Base-by-base conservation (phyloP, 2,888 invertebrate genomes). In the Diarsia rubi region DNA sequence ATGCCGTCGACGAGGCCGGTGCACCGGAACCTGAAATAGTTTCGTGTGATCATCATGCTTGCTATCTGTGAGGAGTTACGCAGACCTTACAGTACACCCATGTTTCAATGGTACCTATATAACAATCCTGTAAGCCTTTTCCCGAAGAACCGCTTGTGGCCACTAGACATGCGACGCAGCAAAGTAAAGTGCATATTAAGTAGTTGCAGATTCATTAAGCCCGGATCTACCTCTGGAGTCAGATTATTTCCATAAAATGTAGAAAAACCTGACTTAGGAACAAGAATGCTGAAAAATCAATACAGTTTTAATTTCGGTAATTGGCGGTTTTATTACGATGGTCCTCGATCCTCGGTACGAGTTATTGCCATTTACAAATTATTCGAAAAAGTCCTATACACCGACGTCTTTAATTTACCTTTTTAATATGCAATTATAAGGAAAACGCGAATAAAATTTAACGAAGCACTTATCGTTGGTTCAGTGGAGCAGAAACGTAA, bases 1-100 rank as follows among this genome's bases (percentile, higher is more conserved):
- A 91, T 83, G 0, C 93, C 94, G 63, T 94, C 95, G 0, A 88
- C 0, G 0, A 94, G 78, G 0, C 91, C 92, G 6, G 62, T 69
- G 8, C 84, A 90, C 8, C 94, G 92, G 52, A 93, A 93, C 64
- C 95, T 94, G 77, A 8, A 37, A 37, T 37, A 37, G 37, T 37
- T 37, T 8, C 6, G 37, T 3, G 37, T 37, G 37, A 37, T 37
- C 37, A 37, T 37, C 37, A 37, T 27, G 27, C 24, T 3, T 19
- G 27, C 19, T 27, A 27, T 27, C 1, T 57, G 8, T 9, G 3
- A 57, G 16, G 27, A 14, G 16, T 16, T 16, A 45, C 3, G 45
- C 45, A 45, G 45, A 14, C 45, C 2, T 45, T 45, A 14, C 16
- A 45, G 45, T 45, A 19, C 8, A 57, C 16, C 1, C 3, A 27